Base-by-base conservation (phyloP, 2,113 vertebrate species). In the Oryzias celebensis region DNA sequence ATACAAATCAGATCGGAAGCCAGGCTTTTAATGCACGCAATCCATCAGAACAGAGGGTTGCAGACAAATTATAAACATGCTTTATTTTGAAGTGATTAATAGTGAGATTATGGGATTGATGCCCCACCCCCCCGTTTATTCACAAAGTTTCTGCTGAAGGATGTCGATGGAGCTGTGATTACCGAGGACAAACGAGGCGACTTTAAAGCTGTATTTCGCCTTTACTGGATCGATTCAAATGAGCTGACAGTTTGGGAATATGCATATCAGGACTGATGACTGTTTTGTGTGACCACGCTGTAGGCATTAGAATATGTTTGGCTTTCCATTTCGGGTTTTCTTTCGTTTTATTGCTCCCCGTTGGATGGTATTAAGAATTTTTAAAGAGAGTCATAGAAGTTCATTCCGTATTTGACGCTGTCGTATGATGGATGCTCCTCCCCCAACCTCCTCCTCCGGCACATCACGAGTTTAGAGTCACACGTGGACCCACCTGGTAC, bases 1-100 rank as follows among this genome's bases (percentile, higher is more conserved):
- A 88, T 88, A 88, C 86, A 85, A 90, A 90, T 88, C 89, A 90
- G 87, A 88, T 87, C 57, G 82, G 77, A 84, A 78, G 76, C 77
- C 15, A 44, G 56, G 52, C 83, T 58, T 67, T 36, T 86, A 86
- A 90, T 89, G 87, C 85, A 73, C 77, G 85, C 84, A 84, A 90
- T 90, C 87, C 89, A 90, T 89, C 89, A 90, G 86, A 71, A 76
- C 70, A 74, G 77, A 80, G 77, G 69, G 81, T 62, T 86, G 6
- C 77, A 71, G 86, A 89, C 86, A 80, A 84, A 82, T 89, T 85
- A 89, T 86, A 88, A 88, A 84, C 85, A 81, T 76, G 73, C 79
- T 75, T 83, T 87, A 36, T 36, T 88, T 59, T 84, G 71, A 79
- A 77, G 80, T 88, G 86, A 90, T 87, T 84, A 83, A 88, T 85